phyloP scores from a whole-genome alignment of 2,113 vertebrate species.

The Engraulis encrasicolus region DNA sequence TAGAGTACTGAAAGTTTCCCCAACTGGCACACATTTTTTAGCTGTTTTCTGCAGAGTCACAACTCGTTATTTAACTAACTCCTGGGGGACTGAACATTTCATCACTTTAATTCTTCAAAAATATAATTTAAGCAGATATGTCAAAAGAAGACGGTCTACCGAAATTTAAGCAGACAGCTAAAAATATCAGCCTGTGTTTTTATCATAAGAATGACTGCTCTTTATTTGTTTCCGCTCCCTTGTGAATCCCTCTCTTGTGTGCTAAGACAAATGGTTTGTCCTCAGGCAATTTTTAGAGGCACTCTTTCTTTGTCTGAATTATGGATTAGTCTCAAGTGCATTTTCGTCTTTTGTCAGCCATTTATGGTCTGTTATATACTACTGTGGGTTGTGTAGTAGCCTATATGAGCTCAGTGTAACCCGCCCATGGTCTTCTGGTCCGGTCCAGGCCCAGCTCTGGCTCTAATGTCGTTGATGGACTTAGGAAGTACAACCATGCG shows the following conservation, averaged over 20 bases:
- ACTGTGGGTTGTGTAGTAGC: too few species aligned
- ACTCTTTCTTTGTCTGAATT: background rate
- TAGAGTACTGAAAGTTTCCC: background rate
- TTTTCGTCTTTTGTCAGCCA: too few species aligned
- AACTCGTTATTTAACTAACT: background rate
- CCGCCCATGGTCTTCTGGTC: too few species aligned
- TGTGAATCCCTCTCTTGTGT: background rate
- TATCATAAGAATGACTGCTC: background rate
- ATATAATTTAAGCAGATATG: background rate
- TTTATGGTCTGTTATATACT: background rate
- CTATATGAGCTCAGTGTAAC: too few species aligned
- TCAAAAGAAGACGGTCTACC: background rate
- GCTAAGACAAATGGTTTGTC: background rate
- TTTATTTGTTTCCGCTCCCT: background rate
- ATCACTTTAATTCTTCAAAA: background rate
- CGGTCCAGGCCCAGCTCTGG: background rate
- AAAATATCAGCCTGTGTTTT: slow-evolving; percentile 1
- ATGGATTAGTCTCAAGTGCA: background rate
- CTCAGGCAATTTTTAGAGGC: background rate
- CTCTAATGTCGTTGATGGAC: too few species aligned
- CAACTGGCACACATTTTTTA: background rate
- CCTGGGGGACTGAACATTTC: background rate
- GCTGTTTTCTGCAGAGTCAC: background rate
- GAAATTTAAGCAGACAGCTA: background rate
- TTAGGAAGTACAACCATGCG: too few species aligned